Percentiles rank a stretch among this genome's conserved stretches.
phyloP scores from a whole-genome alignment of 2,888 invertebrate species.

The Priocnemis perturbator region DNA sequence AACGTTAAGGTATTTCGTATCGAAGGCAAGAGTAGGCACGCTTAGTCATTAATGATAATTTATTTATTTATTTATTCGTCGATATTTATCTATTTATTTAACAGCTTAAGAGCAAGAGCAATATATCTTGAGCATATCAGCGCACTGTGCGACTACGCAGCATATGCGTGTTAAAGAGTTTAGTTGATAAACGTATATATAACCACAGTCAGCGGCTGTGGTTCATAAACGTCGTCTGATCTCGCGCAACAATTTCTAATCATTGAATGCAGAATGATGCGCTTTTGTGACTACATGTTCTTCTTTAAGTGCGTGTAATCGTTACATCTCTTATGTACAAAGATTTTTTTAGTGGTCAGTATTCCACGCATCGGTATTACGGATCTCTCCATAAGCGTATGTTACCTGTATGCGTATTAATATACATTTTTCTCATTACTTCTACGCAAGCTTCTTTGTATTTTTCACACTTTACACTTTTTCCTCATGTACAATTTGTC shows the following conservation, averaged over 20 bases:
- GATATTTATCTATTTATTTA: conserved; percentile 36
- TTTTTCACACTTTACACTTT: conserved; percentile 12
- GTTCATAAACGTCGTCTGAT: conserved; percentile 15
- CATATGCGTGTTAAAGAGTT: not conserved
- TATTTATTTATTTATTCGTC: conserved; percentile 53
- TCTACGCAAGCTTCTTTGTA: conserved; percentile 5
- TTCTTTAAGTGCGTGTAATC: conserved; percentile 14
- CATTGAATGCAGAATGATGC: not conserved
- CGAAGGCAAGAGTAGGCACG: too few species aligned
- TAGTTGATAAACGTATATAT: too few species aligned
- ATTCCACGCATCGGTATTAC: conserved; percentile 27
- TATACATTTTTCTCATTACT: conserved; percentile 24
- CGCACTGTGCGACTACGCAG: conserved; percentile 2
- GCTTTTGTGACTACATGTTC: conserved; percentile 9
- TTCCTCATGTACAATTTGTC: not conserved
- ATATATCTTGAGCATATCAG: conserved; percentile 59
- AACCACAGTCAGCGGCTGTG: not conserved
- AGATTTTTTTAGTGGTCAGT: conserved; percentile 23
- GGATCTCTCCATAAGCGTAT: conserved; percentile 27
- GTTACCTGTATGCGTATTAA: conserved; percentile 16
- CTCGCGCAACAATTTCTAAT: conserved; percentile 9
- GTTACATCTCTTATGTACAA: conserved; percentile 1
- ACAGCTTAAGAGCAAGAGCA: conserved; percentile 37
- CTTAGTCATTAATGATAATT: conserved; percentile 42
- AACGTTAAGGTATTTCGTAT: too few species aligned